Evolutionary conservation across 2,113 vertebrate genomes (phyloP).

Genomic region (Elephantulus edwardii): DNA sequence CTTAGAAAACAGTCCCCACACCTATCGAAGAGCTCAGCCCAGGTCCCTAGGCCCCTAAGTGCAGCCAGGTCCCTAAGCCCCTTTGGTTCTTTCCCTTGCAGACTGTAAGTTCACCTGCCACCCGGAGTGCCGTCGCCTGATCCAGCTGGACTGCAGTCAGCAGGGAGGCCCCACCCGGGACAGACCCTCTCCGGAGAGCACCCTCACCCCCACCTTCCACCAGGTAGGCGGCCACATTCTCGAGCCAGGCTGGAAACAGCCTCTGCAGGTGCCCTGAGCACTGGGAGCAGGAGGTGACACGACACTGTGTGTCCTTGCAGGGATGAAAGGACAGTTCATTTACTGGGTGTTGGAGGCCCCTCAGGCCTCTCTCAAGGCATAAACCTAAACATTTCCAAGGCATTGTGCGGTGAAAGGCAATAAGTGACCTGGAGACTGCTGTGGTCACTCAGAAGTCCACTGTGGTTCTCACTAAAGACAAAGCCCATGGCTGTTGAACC

Average conservation of each 20-base stretch:
- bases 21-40: rapidly evolving
- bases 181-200: conserved; percentile 82
- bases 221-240: conserved; percentile 83
- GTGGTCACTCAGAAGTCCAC: too few relatives aligned
- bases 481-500: neutral
- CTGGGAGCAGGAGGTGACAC: neutral
- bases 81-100: conserved; percentile 63
- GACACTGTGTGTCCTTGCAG: too few relatives aligned
- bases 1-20: neutral
- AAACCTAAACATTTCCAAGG: neutral
- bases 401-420: neutral
- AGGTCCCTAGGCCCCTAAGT: neutral
- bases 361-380: neutral
- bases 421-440: neutral
- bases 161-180: conserved; percentile 72
- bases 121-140: conserved; percentile 88
- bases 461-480: neutral
- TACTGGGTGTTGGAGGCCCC: neutral
- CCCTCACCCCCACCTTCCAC: conserved; percentile 67
- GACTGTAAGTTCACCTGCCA: conserved; percentile 96
- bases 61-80: neutral
- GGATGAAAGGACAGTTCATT: too few relatives aligned
- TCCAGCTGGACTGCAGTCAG: conserved; percentile 92
- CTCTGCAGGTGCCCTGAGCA: neutral
- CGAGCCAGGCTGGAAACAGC: rapidly evolving